Conservation (phyloP, 2,888 invertebrate genomes). For the Ashinkailepas kermadecensis region DNA sequence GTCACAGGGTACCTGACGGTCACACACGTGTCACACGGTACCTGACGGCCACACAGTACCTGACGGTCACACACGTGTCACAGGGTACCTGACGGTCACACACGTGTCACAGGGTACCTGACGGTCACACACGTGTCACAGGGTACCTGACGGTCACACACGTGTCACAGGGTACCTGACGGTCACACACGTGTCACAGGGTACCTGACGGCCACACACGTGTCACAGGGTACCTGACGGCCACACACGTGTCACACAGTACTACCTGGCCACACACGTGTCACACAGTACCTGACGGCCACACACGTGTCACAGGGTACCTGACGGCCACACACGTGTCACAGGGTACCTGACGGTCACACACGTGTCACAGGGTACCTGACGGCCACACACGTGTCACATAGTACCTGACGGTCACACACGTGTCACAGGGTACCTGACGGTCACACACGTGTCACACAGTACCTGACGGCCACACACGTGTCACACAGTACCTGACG, state of each 20-base stretch:
- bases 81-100: too few relatives aligned
- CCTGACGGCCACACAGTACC: too few relatives aligned
- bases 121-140: conserved; percentile 25
- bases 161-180: conserved; percentile 60
- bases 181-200: neutral
- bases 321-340: conserved; percentile 42
- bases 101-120: conserved; percentile 63
- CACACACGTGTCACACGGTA: neutral
- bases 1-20: conserved; percentile 56
- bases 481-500: conserved; percentile 60
- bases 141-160: too few relatives aligned
- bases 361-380: conserved; percentile 64
- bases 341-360: too few relatives aligned
- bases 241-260: neutral
- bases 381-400: conserved; percentile 30
- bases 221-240: conserved; percentile 58
- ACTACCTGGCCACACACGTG: too few relatives aligned
- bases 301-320: conserved; percentile 57
- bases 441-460: conserved; percentile 26
- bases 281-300: conserved; percentile 58
- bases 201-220: too few relatives aligned
- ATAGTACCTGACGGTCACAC: too few relatives aligned
- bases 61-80: conserved; percentile 37
- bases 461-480: too few relatives aligned
- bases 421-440: conserved; percentile 61